Percentiles rank a stretch among this genome's conserved stretches.
These are phyloP conservation scores for Pseudachorutes palmiensis DNA, from an alignment of 1,140 invertebrate genomes.

Conservation along the genomic window DNA sequence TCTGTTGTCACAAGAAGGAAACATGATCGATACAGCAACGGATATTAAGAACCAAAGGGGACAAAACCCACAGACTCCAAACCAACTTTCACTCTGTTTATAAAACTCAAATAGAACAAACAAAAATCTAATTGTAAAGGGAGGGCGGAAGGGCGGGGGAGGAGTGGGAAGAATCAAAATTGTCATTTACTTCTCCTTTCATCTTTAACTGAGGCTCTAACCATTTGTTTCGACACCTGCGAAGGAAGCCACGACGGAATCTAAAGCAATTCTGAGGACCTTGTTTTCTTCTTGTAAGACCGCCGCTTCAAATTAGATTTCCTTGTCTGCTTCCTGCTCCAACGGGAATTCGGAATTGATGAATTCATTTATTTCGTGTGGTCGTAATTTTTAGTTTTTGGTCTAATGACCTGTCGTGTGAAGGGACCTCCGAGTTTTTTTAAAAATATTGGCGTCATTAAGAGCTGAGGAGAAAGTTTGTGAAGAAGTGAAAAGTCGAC, in stretches of 20 bases:
- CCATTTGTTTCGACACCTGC: too few species aligned
- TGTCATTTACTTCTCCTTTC: too few species aligned
- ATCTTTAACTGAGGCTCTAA: too few species aligned
- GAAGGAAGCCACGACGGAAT: too few species aligned
- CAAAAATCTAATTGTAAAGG: constrained; percentile 32
- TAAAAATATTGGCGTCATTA: constrained; percentile 41
- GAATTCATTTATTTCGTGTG: constrained; percentile 28
- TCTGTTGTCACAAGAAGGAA: constrained; percentile 11
- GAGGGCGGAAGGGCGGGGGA: background rate
- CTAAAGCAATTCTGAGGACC: too few species aligned
- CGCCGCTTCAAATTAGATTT: too few species aligned
- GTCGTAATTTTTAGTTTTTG: constrained; percentile 9
- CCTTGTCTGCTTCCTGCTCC: too few species aligned
- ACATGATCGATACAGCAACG: constrained; percentile 32
- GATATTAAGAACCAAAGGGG: background rate
- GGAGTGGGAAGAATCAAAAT: constrained; percentile 22
- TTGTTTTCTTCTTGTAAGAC: too few species aligned
- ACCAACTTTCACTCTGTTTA: constrained; percentile 37
- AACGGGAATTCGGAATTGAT: constrained; percentile 35
- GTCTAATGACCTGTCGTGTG: constrained; percentile 40
- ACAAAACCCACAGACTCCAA: too few species aligned
- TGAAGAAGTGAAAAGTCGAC: constrained; percentile 41
- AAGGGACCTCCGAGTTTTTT: constrained; percentile 27
- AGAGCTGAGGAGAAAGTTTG: constrained; percentile 30
- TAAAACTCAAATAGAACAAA: constrained; percentile 39